These are phyloP conservation scores for Phenganax marumi DNA, from an alignment of 92 coral and sea anemone genomes.

Conservation along the genomic window DNA sequence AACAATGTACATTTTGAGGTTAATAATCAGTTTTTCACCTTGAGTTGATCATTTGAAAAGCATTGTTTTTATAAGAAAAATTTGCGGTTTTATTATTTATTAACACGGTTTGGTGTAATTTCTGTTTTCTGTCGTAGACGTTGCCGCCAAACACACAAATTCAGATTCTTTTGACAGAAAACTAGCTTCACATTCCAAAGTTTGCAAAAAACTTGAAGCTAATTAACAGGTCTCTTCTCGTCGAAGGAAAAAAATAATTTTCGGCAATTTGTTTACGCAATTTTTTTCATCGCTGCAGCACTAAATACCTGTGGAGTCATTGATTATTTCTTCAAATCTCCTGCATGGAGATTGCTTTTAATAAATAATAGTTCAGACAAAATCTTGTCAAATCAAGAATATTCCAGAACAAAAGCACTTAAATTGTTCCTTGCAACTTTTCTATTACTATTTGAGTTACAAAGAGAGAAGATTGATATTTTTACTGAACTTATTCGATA, in stretches of 20 bases:
- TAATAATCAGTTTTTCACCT: constrained; percentile 1
- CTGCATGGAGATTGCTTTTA: not conserved
- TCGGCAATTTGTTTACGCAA: not conserved
- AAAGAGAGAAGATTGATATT: no score
- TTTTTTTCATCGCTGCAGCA: constrained; percentile 9
- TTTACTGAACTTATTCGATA: no score
- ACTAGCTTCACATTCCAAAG: not conserved
- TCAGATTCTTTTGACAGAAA: not conserved
- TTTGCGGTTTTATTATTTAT: constrained; percentile 7
- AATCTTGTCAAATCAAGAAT: not conserved
- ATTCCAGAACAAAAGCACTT: not conserved
- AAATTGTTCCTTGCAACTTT: no score
- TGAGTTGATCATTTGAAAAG: not conserved
- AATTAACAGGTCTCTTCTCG: not conserved
- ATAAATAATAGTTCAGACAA: constrained; percentile 23
- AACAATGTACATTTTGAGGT: not conserved
- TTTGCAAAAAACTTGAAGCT: not conserved
- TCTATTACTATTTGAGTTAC: no score
- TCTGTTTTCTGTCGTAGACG: not conserved
- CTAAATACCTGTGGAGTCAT: constrained; percentile 4
- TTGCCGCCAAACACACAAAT: not conserved
- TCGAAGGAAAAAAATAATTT: not conserved
- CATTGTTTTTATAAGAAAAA: not conserved
- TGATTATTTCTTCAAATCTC: constrained; percentile 7
- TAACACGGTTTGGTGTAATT: not conserved